A percentile compares a stretch with the other conserved stretches of the same genome.
phyloP scores from a whole-genome alignment of 2,113 vertebrate genomes.

The Arenaria interpres region DNA sequence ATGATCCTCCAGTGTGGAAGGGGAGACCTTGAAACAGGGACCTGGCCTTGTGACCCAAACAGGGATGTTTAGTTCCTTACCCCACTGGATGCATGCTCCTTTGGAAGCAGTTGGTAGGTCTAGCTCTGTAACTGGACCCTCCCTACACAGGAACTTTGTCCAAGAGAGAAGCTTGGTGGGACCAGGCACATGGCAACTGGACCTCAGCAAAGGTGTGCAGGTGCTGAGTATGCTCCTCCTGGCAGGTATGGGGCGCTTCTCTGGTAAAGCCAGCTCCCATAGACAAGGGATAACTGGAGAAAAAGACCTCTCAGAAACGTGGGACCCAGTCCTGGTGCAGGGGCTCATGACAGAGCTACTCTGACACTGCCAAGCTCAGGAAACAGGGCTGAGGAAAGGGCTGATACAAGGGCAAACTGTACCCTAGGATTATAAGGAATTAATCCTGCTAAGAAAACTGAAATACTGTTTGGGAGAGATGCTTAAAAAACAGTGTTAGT shows the following conservation, averaged over 20 bases:
- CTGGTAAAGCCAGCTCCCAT: accelerated
- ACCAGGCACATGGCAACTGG: background rate
- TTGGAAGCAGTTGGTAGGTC: background rate
- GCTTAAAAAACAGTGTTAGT: background rate
- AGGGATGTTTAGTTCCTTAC: background rate
- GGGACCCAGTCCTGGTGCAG: background rate
- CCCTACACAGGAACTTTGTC: background rate
- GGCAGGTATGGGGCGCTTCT: background rate
- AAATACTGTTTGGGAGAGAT: background rate
- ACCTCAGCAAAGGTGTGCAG: background rate
- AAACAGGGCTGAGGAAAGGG: background rate
- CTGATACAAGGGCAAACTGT: background rate
- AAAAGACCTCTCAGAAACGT: background rate
- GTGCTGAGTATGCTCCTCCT: background rate
- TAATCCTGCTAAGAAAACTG: background rate
- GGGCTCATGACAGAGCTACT: accelerated
- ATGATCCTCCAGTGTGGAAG: background rate
- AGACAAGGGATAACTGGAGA: background rate
- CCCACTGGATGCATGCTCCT: accelerated
- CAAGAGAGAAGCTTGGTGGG: background rate
- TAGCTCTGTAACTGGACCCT: background rate
- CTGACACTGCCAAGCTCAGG: background rate
- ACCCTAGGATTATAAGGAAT: background rate
- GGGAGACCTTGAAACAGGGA: background rate
- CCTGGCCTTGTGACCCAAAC: background rate